Conservation (phyloP, 2,113 vertebrate genomes). For the Corythaixoides concolor region DNA sequence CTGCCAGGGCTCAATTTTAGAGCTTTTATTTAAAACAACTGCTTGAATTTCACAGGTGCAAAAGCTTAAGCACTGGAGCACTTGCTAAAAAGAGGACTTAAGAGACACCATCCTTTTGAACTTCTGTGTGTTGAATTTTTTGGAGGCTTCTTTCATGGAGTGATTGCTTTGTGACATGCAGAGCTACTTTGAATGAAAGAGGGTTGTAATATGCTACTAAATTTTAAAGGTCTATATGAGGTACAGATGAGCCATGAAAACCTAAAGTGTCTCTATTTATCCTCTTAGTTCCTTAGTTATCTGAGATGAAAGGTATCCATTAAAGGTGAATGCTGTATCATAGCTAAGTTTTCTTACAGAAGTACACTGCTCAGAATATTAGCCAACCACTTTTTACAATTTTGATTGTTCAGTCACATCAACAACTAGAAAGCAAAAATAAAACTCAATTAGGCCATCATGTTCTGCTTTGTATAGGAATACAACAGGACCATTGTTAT, state of each 20-base stretch:
- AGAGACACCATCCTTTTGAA: not conserved
- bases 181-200: not conserved
- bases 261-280: not conserved
- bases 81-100: not conserved
- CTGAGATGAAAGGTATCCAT: not conserved
- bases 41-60: not conserved
- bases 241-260: not conserved
- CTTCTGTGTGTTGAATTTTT: not conserved
- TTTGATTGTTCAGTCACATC: not conserved
- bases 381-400: not conserved
- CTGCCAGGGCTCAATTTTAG: not conserved
- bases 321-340: not conserved
- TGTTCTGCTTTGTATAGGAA: not conserved
- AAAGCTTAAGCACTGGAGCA: not conserved
- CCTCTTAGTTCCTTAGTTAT: not conserved
- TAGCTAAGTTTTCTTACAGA: not conserved
- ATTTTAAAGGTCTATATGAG: not conserved
- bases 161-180: not conserved
- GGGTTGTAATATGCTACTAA: not conserved
- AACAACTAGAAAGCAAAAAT: slow-evolving; percentile 3
- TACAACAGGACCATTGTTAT: not conserved
- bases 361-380: not conserved
- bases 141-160: not conserved
- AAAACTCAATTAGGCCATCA: not conserved
- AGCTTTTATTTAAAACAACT: not conserved